Conservation (phyloP, 1,140 invertebrate genomes). For the Drosophila mayri region DNA sequence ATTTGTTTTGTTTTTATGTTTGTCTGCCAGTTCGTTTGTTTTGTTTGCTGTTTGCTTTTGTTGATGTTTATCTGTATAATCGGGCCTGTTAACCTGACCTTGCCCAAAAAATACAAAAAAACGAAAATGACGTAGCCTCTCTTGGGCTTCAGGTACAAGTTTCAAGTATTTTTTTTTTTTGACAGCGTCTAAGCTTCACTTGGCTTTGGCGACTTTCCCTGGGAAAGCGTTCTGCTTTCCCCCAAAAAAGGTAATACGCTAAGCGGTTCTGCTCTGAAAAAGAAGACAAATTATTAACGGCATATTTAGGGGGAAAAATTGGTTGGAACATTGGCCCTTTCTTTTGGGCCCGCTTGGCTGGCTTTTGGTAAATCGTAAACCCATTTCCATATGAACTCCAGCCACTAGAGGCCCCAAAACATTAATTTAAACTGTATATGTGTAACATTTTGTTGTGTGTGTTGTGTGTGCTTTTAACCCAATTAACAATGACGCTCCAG, state of each 20-base stretch:
- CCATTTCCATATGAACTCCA: conserved; percentile 33
- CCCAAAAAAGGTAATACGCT: conserved; percentile 20
- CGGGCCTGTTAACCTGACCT: conserved; percentile 51
- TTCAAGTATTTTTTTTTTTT: conserved; percentile 8
- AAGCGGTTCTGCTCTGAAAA: conserved; percentile 72
- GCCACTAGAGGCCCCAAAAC: conserved; percentile 20
- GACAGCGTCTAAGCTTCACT: neutral
- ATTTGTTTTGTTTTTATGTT: conserved; percentile 46
- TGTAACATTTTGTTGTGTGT: conserved; percentile 16
- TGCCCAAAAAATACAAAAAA: conserved; percentile 42
- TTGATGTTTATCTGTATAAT: conserved; percentile 52
- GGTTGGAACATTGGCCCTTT: conserved; percentile 67
- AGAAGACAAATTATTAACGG: conserved; percentile 77
- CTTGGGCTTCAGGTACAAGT: conserved; percentile 19
- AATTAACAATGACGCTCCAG: conserved; percentile 66
- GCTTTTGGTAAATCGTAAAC: conserved; percentile 25
- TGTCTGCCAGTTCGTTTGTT: conserved; percentile 23
- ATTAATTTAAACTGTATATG: conserved; percentile 51
- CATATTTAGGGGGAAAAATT: conserved; percentile 58
- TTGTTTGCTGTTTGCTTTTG: conserved; percentile 24
- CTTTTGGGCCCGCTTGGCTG: conserved; percentile 52
- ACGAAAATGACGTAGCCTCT: conserved; percentile 25
- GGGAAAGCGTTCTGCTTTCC: conserved; percentile 49
- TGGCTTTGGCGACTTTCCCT: conserved; percentile 16
- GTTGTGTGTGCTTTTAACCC: conserved; percentile 66